Evolutionary conservation across 2,113 vertebrate genomes (phyloP), one percentile per base, ranked within the genome.

Genomic region (Leiothrix lutea): DNA sequence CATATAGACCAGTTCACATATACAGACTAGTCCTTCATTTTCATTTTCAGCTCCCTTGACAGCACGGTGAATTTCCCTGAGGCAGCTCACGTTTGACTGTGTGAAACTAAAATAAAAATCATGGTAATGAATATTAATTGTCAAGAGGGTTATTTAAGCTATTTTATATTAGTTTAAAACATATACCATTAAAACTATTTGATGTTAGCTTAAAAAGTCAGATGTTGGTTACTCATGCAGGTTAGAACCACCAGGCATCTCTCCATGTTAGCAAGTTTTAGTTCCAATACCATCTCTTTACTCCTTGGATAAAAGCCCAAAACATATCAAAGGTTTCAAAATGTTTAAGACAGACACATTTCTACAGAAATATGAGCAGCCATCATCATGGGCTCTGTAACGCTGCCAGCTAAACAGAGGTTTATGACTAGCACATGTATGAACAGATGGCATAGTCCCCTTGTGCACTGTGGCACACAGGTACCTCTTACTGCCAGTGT

Each of bases 221-320:
- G 48, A 65, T 0, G 36, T 67, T 78, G 60, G 56, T 90, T 92
- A 95, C 48, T 92, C 82, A 67, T 95, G 92, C 88, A 71, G 31
- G 67, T 95, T 96, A 96, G 94, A 88, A 86, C 28, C 20, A 4
- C 33, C 35, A 94, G 48, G 18, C 35, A 48, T 51, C 31, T 73
- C 88, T 83, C 47, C 9, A 11, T 64, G 64, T 94, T 67, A 93
- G 81, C 15, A 48, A 62, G n/a, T 80, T 91, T 94, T 96, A 94
- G 74, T 95, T 31, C 44, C 35, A 92, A 5, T 33, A 62, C 0
- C 0, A 94, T 86, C 85, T 87, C 81, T 94, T 96, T 96, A 92
- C 44, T 86, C 88, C 89, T 92, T 78, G 65, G 56, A 86, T 70
- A 65, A 85, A 80, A 77, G 62, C 17, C 17, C 58, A 5, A 71